Percentiles rank a stretch among this genome's conserved stretches.
These are phyloP conservation scores for Asteroscopus sphinx DNA, from an alignment of 2,888 invertebrate genomes.

Conservation along the genomic window DNA sequence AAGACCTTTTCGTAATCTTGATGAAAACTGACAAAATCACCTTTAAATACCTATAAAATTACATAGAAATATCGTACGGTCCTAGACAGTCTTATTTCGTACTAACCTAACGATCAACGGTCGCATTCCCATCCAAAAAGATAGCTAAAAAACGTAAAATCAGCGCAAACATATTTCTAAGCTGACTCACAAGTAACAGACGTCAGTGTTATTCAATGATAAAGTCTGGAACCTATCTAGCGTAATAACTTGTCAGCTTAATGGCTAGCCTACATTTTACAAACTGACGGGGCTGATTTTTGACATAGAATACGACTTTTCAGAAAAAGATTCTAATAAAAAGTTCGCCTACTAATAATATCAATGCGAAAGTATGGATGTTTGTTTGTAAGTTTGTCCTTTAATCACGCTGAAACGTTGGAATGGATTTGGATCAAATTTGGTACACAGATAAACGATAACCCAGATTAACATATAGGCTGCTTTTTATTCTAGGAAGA, in stretches of 20 bases:
- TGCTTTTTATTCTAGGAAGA: no score
- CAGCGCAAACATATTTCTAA: slow-evolving; percentile 52
- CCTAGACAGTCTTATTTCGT: slow-evolving; percentile 17
- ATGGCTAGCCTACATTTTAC: slow-evolving; percentile 29
- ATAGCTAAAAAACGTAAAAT: slow-evolving; percentile 12
- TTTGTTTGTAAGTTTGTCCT: no score
- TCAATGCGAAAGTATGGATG: no score
- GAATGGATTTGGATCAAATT: no score
- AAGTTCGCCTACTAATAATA: no score
- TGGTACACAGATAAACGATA: no score
- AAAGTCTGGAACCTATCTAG: slow-evolving; percentile 59
- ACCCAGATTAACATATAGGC: no score
- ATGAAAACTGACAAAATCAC: background rate
- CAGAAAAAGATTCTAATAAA: background rate
- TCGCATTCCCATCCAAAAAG: background rate
- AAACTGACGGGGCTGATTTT: slow-evolving; percentile 23
- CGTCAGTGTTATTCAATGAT: slow-evolving; percentile 47
- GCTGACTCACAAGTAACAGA: slow-evolving; percentile 62
- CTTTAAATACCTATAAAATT: slow-evolving; percentile 5
- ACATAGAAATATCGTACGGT: slow-evolving; percentile 14
- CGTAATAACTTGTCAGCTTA: slow-evolving; percentile 67
- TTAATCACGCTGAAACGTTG: no score
- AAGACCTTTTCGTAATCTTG: background rate
- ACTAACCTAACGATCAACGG: slow-evolving; percentile 18
- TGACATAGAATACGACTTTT: slow-evolving; percentile 5